Evolutionary conservation across 92 coral and sea anemone species (phyloP).

Genomic region (Epizoanthus illoricatus): DNA sequence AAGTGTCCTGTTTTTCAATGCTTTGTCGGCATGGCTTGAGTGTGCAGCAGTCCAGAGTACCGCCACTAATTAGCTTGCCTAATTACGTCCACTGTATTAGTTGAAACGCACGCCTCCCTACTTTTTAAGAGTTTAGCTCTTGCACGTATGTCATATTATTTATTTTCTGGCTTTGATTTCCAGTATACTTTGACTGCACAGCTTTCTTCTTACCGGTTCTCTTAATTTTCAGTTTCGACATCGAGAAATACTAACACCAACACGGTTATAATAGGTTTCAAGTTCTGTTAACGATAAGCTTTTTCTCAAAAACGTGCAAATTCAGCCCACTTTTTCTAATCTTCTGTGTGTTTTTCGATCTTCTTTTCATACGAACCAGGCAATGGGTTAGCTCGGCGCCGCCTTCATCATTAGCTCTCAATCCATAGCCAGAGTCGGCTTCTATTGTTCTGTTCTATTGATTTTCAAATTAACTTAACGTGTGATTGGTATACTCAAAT

Average conservation of each 20-base stretch:
- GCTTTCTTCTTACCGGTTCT: not conserved
- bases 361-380: not conserved
- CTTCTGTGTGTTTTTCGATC: slow-evolving; percentile 1
- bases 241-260: not conserved
- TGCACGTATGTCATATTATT: too few species aligned
- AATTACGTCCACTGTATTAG: slow-evolving; percentile 21
- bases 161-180: too few species aligned
- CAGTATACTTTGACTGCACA: not conserved
- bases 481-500: slow-evolving; percentile 7
- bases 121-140: too few species aligned
- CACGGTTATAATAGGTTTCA: not conserved
- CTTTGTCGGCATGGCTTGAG: slow-evolving; percentile 37
- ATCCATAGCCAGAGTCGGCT: not conserved
- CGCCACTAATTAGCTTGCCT: slow-evolving; percentile 17
- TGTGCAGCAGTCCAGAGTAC: not conserved
- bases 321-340: not conserved
- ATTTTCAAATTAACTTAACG: not conserved
- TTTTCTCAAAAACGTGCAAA: not conserved
- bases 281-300: not conserved
- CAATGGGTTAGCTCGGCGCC: not conserved
- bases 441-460: slow-evolving; percentile 15
- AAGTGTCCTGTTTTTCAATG: not conserved
- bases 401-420: slow-evolving; percentile 27
- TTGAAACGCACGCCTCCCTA: too few species aligned
- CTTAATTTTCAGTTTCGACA: not conserved